Base-by-base conservation (phyloP, 2,888 invertebrate species). In the Lissocephala sabroskyi region DNA sequence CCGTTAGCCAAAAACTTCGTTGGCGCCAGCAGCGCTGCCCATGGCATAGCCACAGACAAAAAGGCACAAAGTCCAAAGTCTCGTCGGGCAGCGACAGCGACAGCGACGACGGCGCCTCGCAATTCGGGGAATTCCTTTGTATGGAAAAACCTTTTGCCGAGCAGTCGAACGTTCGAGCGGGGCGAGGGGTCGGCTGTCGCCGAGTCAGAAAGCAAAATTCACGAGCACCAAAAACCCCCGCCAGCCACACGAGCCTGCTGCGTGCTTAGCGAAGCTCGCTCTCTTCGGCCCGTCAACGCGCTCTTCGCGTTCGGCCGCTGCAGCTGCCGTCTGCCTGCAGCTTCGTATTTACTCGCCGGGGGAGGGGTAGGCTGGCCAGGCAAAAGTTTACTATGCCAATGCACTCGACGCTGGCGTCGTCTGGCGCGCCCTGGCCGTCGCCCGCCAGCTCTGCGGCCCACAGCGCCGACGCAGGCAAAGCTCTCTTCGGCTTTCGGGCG, bases 341-440 rank as follows among this genome's bases (percentile, higher is more conserved):
- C 46, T 61, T n/a, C n/a, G n/a, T n/a, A n/a, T n/a, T n/a, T n/a
- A n/a, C n/a, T n/a, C n/a, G n/a, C n/a, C n/a, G n/a, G 49, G 26
- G 30, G 29, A 51, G 55, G 47, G 41, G 46, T 18, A 56, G 60
- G 56, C 71, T n/a, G n/a, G 75, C 76, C 65, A 67, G 61, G 54
- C 49, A 67, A 64, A 16, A 77, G 77, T 77, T 77, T 77, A 77
- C 78, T 77, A 77, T 79, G 79, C 77, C 77, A 77, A 77, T 79
- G 77, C 73, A 77, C 77, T 74, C 64, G 64, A 59, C 61, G 63
- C 60, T 61, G 56, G 49, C 39, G 47, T 28, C 43, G 63, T 62
- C 64, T 62, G 60, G 60, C 62, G 63, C 62, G 63, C 62, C 29
- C 58, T 55, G 54, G 41, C 49, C 11, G 28, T 33, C 19, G 23